These are phyloP conservation scores for Blennius ocellaris DNA, from an alignment of 2,113 vertebrate species.

Conservation along the genomic window DNA sequence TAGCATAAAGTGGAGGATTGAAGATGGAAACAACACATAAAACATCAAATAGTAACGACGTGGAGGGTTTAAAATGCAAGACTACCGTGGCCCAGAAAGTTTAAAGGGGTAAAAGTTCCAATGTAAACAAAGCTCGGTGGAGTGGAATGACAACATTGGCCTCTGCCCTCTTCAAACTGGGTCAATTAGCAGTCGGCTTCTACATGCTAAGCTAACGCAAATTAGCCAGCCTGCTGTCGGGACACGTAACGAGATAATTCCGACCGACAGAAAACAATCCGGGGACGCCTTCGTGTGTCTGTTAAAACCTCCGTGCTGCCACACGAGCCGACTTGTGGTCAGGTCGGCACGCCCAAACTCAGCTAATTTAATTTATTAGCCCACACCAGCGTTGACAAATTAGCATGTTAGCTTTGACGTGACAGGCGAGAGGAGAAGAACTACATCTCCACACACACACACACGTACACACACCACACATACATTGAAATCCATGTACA, in stretches of 20 bases:
- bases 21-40: too few relatives aligned
- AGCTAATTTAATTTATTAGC: constrained; percentile 65
- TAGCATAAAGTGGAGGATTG: too few relatives aligned
- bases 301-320: too few relatives aligned
- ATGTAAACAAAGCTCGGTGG: constrained; percentile 52
- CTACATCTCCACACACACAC: background rate
- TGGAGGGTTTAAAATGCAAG: too few relatives aligned
- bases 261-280: too few relatives aligned
- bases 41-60: too few relatives aligned
- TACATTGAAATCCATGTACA: background rate
- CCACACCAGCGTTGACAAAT: constrained; percentile 65
- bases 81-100: too few relatives aligned
- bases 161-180: constrained; percentile 55
- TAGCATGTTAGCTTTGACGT: constrained; percentile 70
- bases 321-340: background rate
- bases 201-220: constrained; percentile 72
- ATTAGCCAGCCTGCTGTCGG: constrained; percentile 65
- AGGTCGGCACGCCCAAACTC: constrained; percentile 21
- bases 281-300: too few relatives aligned
- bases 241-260: constrained; percentile 4
- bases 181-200: constrained; percentile 63
- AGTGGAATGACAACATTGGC: constrained; percentile 51
- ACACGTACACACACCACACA: too few relatives aligned
- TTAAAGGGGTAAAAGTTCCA: constrained; percentile 16
- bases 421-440: constrained; percentile 43